Evolutionary conservation across 2,113 vertebrate genomes (phyloP), one percentile per base, ranked within the genome.

Genomic region (Poeciliopsis retropinna): DNA sequence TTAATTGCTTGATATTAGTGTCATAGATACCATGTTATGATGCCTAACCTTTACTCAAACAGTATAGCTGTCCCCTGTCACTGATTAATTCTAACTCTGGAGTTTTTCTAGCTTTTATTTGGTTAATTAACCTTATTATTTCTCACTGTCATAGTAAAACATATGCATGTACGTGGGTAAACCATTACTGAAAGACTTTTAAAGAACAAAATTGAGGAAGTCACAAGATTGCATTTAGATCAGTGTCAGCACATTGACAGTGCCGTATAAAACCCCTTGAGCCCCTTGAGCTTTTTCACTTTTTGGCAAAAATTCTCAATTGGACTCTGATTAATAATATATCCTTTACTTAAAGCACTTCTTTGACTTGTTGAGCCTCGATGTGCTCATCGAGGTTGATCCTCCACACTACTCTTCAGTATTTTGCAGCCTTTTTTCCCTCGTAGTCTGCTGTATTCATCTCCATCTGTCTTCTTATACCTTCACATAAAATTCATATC

Each of bases 71-170:
- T 60, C 32, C 19, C 41, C 19, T 2, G 8, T 60, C 32, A 4
- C 57, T 47, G 39, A 70, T 79, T 41, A 51, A 65, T 68, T 64
- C 17, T 15, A 4, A 66, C 71, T 61, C 6, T 6, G 54, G 13
- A 65, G 51, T 5, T 62, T 64, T 75, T 68, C 63, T 31, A 28
- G 13, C 47, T 75, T 66, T 72, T 76, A 65, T 64, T 9, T 54
- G 81, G 63, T 73, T 77, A 69, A 79, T 67, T 17, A 84, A 31
- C 31, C 34, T 67, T 47, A 74, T 74, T 74, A 39, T n/a, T 74
- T 27, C 15, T 66, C 62, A 62, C 11, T 80, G 79, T 78, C 61
- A 76, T 4, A 78, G 60, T 69, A 60, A 61, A 78, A 37, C 27
- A 17, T 57, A 19, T 51, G 14, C 5, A 31, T 37, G 47, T 60